Base-by-base conservation (phyloP, 2,113 vertebrate genomes). In the Apteryx mantelli region DNA sequence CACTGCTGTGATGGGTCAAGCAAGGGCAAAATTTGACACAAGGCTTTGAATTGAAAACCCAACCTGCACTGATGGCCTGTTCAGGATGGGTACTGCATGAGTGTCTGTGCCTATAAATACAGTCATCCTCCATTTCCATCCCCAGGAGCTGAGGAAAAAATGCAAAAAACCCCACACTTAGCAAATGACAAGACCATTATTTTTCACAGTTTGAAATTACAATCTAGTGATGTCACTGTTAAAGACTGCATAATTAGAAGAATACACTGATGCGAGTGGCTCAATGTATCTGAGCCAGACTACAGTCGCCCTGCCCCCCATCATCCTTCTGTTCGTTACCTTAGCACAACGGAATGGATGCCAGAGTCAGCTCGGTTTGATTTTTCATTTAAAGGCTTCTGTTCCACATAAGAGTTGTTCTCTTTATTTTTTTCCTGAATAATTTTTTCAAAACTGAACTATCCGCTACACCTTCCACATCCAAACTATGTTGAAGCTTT, bases 401-500 rank as follows among this genome's bases (percentile, higher is more conserved):
- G 89, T 92, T 98, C 98, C 93, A 97, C 93, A 11, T 85, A 93
- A 97, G 85, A 95, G 91, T 94, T 97, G 94, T 81, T 96, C 75
- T 97, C 91, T 94, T 77, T 80, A 58, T 56, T 53, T 61, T 92
- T 92, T 95, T 98, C 91, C 96, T 97, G 93, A 98, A 98, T 98
- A 90, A 93, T 97, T 96, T 93, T 96, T 97, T 97, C 95, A 98
- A 97, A 89, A 91, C 98, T 99, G 98, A 99, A 98, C 98, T 98
- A 99, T 98, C 97, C 96, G 97, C 98, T 99, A 99, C 97, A 96
- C 98, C 98, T 98, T 99, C 99, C 98, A 99, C 98, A 98, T 99
- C 98, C 98, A 99, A 99, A 98, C 99, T 99, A 99, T 98, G 98
- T 97, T 98, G 98, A 98, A 98, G 98, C 98, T 98, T 98, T 97